phyloP scores from a whole-genome alignment of 2,113 vertebrate species.

The Colaptes auratus region DNA sequence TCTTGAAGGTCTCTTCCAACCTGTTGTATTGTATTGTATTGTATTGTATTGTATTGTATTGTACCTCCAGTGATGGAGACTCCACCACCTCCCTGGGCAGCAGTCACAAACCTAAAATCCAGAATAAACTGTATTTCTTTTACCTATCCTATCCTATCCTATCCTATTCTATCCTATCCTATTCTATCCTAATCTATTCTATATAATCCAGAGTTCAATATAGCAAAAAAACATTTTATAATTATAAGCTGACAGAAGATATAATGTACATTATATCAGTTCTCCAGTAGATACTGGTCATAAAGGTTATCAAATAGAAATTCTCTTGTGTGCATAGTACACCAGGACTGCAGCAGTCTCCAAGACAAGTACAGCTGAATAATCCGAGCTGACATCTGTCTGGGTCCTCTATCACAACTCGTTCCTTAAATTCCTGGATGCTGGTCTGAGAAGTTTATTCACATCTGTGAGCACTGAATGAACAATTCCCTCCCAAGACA shows the following conservation, averaged over 20 bases:
- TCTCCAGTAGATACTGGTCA: background rate
- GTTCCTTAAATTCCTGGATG: slow-evolving; percentile 38
- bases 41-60: no score
- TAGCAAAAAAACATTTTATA: background rate
- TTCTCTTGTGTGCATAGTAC: background rate
- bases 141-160: no score
- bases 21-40: no score
- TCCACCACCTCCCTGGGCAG: no score
- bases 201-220: background rate
- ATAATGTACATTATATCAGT: background rate
- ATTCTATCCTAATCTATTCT: no score
- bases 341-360: background rate
- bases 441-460: slow-evolving; percentile 28
- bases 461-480: slow-evolving; percentile 18
- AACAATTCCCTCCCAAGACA: slow-evolving; percentile 36
- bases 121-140: no score
- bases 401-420: slow-evolving; percentile 9
- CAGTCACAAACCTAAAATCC: no score
- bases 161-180: no score
- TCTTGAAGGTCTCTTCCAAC: no score
- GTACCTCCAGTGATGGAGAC: no score
- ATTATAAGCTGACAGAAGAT: background rate
- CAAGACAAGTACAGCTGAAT: slow-evolving; percentile 30
- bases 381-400: slow-evolving; percentile 48
- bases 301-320: background rate